These are phyloP conservation scores for Apteryx owenii DNA, from an alignment of 2,113 vertebrate species.

Conservation along the genomic window DNA sequence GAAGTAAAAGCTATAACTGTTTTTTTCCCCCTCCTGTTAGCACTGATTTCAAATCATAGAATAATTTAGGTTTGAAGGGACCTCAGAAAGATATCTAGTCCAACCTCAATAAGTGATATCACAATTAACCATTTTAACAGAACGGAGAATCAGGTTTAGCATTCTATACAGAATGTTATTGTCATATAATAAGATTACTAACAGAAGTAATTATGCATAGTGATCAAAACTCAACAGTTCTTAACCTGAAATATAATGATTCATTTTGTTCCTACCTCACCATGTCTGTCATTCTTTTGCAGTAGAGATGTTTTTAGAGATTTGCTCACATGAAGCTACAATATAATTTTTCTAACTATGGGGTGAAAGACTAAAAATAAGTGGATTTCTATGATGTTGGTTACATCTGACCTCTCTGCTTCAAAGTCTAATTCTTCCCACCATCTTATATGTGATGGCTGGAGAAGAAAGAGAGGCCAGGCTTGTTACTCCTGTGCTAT, in stretches of 20 bases:
- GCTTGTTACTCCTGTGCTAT: background rate
- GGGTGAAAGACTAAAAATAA: background rate
- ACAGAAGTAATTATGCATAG: background rate
- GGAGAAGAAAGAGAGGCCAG: background rate
- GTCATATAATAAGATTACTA: background rate
- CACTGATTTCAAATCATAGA: background rate
- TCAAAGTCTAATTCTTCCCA: background rate
- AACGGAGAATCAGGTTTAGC: background rate
- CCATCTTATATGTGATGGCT: background rate
- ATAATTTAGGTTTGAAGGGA: background rate
- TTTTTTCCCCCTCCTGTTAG: background rate
- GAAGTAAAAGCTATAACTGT: background rate
- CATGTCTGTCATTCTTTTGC: background rate
- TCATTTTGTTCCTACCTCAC: background rate
- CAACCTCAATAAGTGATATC: background rate
- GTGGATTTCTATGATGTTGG: background rate
- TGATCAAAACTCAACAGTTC: background rate
- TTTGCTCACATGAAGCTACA: background rate
- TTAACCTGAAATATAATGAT: background rate
- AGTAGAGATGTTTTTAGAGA: background rate
- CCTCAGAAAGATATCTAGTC: background rate
- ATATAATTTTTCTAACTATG: background rate
- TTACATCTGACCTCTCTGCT: background rate
- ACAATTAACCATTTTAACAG: background rate
- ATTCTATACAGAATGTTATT: background rate